Base-by-base conservation (phyloP, 2,888 invertebrate species). In the Lasioglossum morio region DNA sequence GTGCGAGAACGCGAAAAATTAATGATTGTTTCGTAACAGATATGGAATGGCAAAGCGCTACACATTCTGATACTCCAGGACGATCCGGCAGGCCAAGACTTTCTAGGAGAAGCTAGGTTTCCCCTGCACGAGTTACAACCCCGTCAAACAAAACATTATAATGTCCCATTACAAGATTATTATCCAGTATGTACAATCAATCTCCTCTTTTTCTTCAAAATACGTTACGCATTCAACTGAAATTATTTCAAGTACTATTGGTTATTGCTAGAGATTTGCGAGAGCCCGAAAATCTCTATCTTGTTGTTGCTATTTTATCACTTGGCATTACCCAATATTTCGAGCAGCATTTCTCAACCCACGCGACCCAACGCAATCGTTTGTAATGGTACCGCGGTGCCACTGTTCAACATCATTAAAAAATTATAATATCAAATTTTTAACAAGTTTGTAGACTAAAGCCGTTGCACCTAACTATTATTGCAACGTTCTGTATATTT, bases 51-150 rank as follows among this genome's bases (percentile, higher is more conserved):
- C 91, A 93, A 91, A 82, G 90, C 97, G 4, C 94, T 98, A 87
- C 97, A 97, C 93, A 96, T 98, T 48, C 96, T 97, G 16, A 95
- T 98, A 8, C 96, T 97, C 85, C 99, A 99, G 95, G 99, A 99
- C 93, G 99, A 99, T 95, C 97, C 97, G 94, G 98, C 97, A 93
- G 98, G 97, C 8, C 97, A 97, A 94, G 98, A 98, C 94, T 98
- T 98, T 94, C 96, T 98, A 92, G 98, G 97, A 57, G 97, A 97
- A 93, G 96, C 96, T 14, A 95, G 96, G 86, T 96, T 97, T 70
- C 96, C 96, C 83, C 95, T 96, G 91, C 96, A 86, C 95, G 95
- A 91, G 94, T 95, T 93, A 94, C 95, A 91, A 84, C 95, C 96
- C 40, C 96, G 96, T 85, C 95, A 96, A 89, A 96, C 95, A 74